Base-by-base conservation (phyloP, 2,888 invertebrate species). In the Tromatobia lineatoria region DNA sequence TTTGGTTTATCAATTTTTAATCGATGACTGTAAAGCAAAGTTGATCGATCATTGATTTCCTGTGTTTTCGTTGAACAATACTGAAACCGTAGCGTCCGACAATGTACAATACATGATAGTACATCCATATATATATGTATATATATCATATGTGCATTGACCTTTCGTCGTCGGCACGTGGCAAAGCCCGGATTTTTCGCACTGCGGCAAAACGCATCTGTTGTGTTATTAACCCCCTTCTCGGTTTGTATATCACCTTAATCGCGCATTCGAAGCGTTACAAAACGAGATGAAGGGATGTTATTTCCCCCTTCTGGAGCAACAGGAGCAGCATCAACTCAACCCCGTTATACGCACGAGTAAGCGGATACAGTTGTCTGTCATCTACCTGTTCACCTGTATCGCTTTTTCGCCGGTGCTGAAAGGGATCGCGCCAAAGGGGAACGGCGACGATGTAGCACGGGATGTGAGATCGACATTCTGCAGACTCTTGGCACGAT, bases 371-470 rank as follows among this genome's bases (percentile, higher is more conserved):
- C 89, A 90, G 89, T 91, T 91, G 90, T 90, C 90, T 88, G 89
- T 90, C 90, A 88, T 92, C 90, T 91, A 91, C 90, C 90, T 90
- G 88, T 88, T 89, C 91, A 91, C 91, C 92, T 91, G 88, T 87
- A 29, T 54, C 50, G 70, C 71, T 42, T 67, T 67, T 75, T 82
- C 79, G 80, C 74, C 59, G 83, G 82, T 83, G 76, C 76, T 45
- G 59, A 71, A 81, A 80, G 70, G 76, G 78, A 81, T 78, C 70
- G 29, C 59, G 18, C 47, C 59, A 47, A 64, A 67, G 57, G 67
- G 74, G 76, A 59, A 64, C 69, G 59, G 45, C 34, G 61, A 34
- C 42, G n/a, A n/a, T 47, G 45, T n/a, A 64, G 34, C 18, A 11
- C 38, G 38, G 38, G 15, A 64, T 38, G 18, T 18, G 38, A 64